Evolutionary conservation across 2,797 vertebrate genomes (phyloP).

Genomic region (Emys orbicularis): DNA sequence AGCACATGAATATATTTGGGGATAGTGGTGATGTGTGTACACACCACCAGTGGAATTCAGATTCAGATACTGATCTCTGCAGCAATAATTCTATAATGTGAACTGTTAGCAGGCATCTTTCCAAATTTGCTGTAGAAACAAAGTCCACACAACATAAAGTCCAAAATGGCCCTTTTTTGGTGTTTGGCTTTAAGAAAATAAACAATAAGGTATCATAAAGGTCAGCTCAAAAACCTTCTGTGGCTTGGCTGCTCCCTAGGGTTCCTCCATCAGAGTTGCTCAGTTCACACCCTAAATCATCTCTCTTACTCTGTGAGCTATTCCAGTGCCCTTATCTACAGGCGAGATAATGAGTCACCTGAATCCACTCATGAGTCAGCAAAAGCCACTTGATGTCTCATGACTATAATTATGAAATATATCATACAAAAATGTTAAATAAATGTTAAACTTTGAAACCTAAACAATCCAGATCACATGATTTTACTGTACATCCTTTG

Average conservation of each 20-base stretch:
- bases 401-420: background rate
- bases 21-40: background rate
- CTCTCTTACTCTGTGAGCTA: background rate
- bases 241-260: rapidly evolving
- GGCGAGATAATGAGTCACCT: background rate
- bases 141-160: background rate
- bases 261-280: background rate
- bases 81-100: slow-evolving; percentile 13
- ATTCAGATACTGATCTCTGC: slow-evolving; percentile 32
- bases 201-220: background rate
- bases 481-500: background rate
- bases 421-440: background rate
- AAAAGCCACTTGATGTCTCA: background rate
- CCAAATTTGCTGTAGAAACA: background rate
- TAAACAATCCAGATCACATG: background rate
- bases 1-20: slow-evolving; percentile 24
- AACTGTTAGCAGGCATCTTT: background rate
- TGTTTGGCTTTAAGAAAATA: background rate
- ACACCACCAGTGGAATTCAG: background rate
- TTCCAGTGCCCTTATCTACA: background rate
- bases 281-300: background rate
- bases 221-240: background rate
- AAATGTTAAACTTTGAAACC: background rate
- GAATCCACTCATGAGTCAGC: background rate
- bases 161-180: background rate